Evolutionary conservation across 2,888 invertebrate genomes (phyloP).

Genomic region (Zeuzera pyrina): DNA sequence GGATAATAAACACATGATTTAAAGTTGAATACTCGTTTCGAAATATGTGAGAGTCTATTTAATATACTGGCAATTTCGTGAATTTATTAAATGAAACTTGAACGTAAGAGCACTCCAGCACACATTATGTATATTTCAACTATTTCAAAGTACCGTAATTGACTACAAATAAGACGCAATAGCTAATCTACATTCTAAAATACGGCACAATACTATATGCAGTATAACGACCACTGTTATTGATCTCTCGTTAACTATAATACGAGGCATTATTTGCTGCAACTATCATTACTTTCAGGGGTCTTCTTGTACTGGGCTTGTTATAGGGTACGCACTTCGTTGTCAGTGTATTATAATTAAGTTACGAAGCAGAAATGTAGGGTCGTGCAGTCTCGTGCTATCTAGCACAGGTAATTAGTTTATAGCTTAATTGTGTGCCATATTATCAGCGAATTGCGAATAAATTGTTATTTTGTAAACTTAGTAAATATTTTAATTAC

Average conservation of each 20-base stretch:
- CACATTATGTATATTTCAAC: slow-evolving; percentile 45
- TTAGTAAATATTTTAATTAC: no score
- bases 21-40: no score
- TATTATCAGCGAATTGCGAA: slow-evolving; percentile 32
- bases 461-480: no score
- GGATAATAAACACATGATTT: no score
- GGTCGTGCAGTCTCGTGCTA: slow-evolving; percentile 50
- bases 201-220: slow-evolving; percentile 44
- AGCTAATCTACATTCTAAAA: slow-evolving; percentile 66
- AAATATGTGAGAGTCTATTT: neutral
- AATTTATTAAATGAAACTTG: slow-evolving; percentile 41
- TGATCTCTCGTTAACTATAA: slow-evolving; percentile 25
- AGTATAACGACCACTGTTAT: slow-evolving; percentile 27
- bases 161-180: slow-evolving; percentile 55
- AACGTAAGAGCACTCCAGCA: slow-evolving; percentile 41
- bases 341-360: slow-evolving; percentile 60
- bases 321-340: slow-evolving; percentile 35
- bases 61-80: slow-evolving; percentile 39
- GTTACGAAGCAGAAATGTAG: slow-evolving; percentile 60
- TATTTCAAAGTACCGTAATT: slow-evolving; percentile 61
- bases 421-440: slow-evolving; percentile 43
- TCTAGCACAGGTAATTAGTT: slow-evolving; percentile 61
- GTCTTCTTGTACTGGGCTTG: slow-evolving; percentile 1
- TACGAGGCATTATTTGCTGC: no score
- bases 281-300: no score